phyloP scores from a whole-genome alignment of 2,797 vertebrate species.

The Hippoglossus hippoglossus region DNA sequence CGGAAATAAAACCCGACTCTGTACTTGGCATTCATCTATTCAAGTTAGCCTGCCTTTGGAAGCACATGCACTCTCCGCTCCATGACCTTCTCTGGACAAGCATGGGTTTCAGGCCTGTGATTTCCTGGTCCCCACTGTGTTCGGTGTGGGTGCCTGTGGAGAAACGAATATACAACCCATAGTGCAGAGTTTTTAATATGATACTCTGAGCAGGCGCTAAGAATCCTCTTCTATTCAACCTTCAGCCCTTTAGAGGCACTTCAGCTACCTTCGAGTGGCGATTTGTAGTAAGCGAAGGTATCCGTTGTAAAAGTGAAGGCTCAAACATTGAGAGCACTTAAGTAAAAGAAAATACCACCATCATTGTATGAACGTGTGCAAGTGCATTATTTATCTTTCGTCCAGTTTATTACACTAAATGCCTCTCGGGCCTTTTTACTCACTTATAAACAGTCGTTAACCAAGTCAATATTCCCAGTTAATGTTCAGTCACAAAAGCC shows the following conservation, averaged over 20 bases:
- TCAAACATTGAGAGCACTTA: constrained; percentile 21
- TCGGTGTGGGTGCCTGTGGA: constrained; percentile 67
- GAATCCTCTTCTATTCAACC: constrained; percentile 56
- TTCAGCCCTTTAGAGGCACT: constrained; percentile 50
- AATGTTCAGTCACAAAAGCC: constrained; percentile 39
- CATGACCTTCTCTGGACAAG: constrained; percentile 74
- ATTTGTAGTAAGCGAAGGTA: constrained; percentile 30
- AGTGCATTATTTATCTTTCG: constrained; percentile 39
- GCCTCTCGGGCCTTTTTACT: constrained; percentile 42
- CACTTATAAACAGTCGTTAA: constrained; percentile 46
- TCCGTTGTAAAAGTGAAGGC: constrained; percentile 14
- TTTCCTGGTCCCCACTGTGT: constrained; percentile 71
- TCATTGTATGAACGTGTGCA: background rate
- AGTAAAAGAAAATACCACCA: background rate
- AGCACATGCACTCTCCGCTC: constrained; percentile 41
- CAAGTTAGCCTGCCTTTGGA: constrained; percentile 47
- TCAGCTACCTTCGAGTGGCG: constrained; percentile 24
- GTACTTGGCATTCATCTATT: constrained; percentile 76
- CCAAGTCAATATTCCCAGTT: constrained; percentile 47
- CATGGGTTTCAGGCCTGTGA: constrained; percentile 67
- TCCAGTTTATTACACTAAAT: constrained; percentile 39
- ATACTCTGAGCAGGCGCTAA: constrained; percentile 38
- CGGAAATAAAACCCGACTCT: constrained; percentile 7
- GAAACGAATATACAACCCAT: constrained; percentile 64
- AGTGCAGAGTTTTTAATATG: constrained; percentile 58